Conservation (phyloP, 2,113 vertebrate genomes). For the Euleptes europaea region DNA sequence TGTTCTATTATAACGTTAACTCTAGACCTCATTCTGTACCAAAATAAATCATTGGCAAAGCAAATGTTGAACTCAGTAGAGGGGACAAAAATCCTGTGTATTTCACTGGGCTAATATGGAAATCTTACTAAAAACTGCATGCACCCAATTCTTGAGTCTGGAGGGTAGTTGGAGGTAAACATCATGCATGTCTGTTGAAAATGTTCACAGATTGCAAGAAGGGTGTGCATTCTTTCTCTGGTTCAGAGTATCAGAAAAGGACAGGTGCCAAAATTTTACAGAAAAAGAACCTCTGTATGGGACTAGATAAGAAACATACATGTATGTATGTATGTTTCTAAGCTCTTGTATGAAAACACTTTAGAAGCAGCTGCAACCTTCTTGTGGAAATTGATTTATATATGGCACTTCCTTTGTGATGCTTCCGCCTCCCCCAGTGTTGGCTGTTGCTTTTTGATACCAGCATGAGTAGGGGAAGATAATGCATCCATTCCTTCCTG, state of each 20-base stretch:
- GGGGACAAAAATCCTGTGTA: neutral
- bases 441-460: neutral
- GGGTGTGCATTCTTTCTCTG: neutral
- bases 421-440: too few species aligned
- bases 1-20: neutral
- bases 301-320: neutral
- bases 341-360: neutral
- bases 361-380: neutral
- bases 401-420: neutral
- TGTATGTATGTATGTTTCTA: neutral
- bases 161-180: neutral
- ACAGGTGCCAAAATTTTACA: neutral
- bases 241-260: neutral
- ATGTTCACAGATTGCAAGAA: neutral
- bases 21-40: neutral
- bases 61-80: neutral
- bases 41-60: neutral
- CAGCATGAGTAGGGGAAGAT: neutral
- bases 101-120: neutral
- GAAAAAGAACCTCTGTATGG: too few species aligned
- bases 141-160: too few species aligned
- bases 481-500: neutral
- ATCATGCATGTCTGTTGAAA: neutral
- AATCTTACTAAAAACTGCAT: neutral
- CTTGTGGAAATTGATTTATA: too few species aligned